These are phyloP conservation scores for Halichoerus grypus DNA, from an alignment of 2,113 vertebrate genomes.

Conservation along the genomic window DNA sequence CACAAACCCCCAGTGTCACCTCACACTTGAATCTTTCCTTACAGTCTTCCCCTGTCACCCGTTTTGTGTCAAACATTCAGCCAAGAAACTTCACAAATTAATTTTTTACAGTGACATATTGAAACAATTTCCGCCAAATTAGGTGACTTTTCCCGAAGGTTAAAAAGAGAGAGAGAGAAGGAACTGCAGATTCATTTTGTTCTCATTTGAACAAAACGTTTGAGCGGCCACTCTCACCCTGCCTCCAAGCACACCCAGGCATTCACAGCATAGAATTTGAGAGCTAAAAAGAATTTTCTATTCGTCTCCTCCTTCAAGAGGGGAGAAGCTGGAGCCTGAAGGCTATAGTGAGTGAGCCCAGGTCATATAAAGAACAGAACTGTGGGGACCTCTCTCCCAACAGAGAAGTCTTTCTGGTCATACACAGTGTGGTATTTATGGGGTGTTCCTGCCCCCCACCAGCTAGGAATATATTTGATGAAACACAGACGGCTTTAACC, in stretches of 20 bases:
- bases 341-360: background rate
- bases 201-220: background rate
- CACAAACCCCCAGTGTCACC: background rate
- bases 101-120: constrained; percentile 1
- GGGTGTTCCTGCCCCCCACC: background rate
- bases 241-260: background rate
- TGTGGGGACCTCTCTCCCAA: background rate
- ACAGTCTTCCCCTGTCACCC: background rate
- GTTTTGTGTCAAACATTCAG: background rate
- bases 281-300: background rate
- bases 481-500: background rate
- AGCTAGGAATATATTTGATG: background rate
- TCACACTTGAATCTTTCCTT: background rate
- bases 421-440: background rate
- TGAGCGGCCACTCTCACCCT: background rate
- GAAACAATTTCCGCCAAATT: background rate
- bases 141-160: background rate
- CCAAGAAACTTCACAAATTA: background rate
- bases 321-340: background rate
- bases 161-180: background rate
- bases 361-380: background rate
- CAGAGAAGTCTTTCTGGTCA: background rate
- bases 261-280: background rate
- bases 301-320: background rate
- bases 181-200: background rate